Base-by-base conservation (phyloP, 2,888 invertebrate species). In the Diloba caeruleocephala region DNA sequence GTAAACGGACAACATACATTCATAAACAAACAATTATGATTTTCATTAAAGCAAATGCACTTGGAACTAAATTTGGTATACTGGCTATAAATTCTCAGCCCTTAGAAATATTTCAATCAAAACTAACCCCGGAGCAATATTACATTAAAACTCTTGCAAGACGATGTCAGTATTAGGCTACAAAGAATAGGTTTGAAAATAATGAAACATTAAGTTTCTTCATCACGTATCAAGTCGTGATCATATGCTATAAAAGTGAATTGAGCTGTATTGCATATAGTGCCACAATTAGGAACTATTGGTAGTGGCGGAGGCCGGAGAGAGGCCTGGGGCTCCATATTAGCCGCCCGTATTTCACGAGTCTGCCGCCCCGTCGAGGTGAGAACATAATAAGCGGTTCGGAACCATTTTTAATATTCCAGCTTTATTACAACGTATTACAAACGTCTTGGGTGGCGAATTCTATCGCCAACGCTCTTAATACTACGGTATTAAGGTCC, bases 361-460 rank as follows among this genome's bases (percentile, higher is more conserved):
- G 76, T 79, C 84, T 76, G 82, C 89, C 85, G 88, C 85, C 86
- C 89, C 84, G 87, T 82, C 85, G 90, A 93, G 92, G 92, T 93
- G 92, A 92, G 92, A 93, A 92, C 90, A 88, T 92, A 92, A 93
- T 93, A 92, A 92, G 92, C 90, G 88, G 93, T 89, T 90, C 78
- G 89, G 81, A 71, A 78, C 88, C 91, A 91, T 92, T 93, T 92
- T 93, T 93, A 93, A 92, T 93, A 92, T 92, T 92, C 91, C 85
- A 81, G 90, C 91, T 90, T 93, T 91, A 92, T 93, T 92, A 93
- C 90, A 87, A 85, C 89, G 86, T 90, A 93, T 93, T 92, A 92
- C 90, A 88, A 87, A 87, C 92, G 89, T 91, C 92, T 91, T 93
- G 92, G 92, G 92, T 93, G 92, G 92, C 90, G 92, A 92, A 92